Base-by-base conservation (phyloP, 2,888 invertebrate genomes). In the Cordilura impudica region DNA sequence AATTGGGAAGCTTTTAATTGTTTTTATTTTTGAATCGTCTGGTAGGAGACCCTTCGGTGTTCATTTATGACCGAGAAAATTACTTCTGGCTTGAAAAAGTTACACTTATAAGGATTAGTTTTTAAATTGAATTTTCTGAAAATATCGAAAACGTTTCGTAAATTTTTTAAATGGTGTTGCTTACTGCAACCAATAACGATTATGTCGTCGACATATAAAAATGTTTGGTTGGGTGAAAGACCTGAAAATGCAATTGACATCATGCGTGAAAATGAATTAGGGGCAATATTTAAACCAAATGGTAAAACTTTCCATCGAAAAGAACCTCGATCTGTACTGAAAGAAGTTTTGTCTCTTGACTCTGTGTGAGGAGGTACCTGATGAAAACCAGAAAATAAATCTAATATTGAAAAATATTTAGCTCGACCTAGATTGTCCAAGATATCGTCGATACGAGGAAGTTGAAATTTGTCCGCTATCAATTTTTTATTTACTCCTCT, bases 191-290 rank as follows among this genome's bases (percentile, higher is more conserved):
- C 65, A 19, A 65, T 53, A n/a, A 77, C 31, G 10, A 84, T 82
- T 12, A 84, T 60, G 58, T 84, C 83, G 65, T 84, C 84, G 58
- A 84, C 82, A 61, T 83, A 83, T 29, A 84, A 69, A 67, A 77
- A 71, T 35, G 45, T 60, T 21, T 63, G 49, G n/a, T 76, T 54
- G n/a, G 63, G 54, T 8, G 63, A 6, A 12, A 76, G 61, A 7
- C 82, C 82, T 8, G 83, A 73, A 72, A 85, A 83, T 12, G 84
- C 82, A 4, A 83, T 79, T 3, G 79, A 63, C 85, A 85, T 84
- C 83, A 85, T 83, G 53, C 84, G 21, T 45, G 78, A 78, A 65
- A 86, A 86, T 45, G 82, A 82, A 6, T 83, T 81, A 21, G 72
- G 75, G 8, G 63, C 60, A 2, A 78, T 75, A 10, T 78, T 81